These are phyloP conservation scores for Pseudomyrmex dendroicus DNA, from an alignment of 1,140 invertebrate species.

Conservation along the genomic window DNA sequence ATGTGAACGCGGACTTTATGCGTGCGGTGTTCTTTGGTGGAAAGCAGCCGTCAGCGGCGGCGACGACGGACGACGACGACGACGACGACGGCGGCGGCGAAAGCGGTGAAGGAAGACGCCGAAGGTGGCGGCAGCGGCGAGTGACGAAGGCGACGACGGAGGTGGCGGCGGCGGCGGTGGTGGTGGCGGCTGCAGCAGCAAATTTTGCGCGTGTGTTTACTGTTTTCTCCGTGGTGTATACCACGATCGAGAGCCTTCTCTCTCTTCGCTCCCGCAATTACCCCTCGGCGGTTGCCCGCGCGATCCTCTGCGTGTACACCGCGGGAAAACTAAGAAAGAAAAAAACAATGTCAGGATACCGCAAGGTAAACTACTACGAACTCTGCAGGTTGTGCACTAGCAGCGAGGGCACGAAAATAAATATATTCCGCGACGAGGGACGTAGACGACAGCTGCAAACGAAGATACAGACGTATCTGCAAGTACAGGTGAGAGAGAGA, in stretches of 20 bases:
- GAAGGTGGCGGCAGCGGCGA: neutral
- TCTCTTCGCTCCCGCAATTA: neutral
- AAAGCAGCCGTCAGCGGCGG: too few relatives aligned
- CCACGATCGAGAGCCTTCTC: conserved; percentile 37
- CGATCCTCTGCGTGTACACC: conserved; percentile 56
- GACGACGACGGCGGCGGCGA: too few relatives aligned
- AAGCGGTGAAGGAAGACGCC: neutral
- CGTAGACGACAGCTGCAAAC: conserved; percentile 87
- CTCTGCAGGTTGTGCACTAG: conserved; percentile 89
- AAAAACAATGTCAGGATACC: conserved; percentile 87
- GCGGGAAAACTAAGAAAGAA: conserved; percentile 66
- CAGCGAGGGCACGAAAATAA: conserved; percentile 87
- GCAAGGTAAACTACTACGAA: conserved; percentile 89
- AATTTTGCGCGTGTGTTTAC: conserved; percentile 41
- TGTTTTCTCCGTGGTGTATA: conserved; percentile 34
- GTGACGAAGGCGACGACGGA: neutral
- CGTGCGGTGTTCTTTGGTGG: too few relatives aligned
- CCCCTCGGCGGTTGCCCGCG: neutral
- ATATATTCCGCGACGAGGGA: conserved; percentile 89
- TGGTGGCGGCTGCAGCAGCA: neutral
- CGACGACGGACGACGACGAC: too few relatives aligned
- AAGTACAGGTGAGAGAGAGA: conserved; percentile 85
- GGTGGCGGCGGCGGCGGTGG: conserved; percentile 1
- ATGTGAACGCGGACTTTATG: too few relatives aligned
- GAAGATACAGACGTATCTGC: conserved; percentile 88